Base-by-base conservation (phyloP, 2,113 vertebrate species). In the Microcebus griseorufus region DNA sequence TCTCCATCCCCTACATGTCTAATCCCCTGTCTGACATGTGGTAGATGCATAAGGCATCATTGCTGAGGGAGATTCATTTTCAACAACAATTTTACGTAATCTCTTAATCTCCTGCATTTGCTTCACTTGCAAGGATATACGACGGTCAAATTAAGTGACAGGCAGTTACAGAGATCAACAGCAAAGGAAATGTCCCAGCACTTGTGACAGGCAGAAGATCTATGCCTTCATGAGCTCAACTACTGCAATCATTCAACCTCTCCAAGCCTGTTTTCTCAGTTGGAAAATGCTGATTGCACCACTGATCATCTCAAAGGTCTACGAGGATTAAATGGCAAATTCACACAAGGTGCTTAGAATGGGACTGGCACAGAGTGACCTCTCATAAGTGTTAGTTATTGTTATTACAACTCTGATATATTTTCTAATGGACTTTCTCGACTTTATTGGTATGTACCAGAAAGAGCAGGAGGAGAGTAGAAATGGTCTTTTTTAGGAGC, bases 401-500 rank as follows among this genome's bases (percentile, higher is more conserved):
- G 81, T 80, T 78, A 89, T 73, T 67, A 76, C 10, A 86, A 72
- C 82, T 48, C 39, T 51, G 88, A 91, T 51, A 42, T 7, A 45
- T 83, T 94, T 97, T 51, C 86, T 80, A 83, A 53, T n/a, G 69
- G 48, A 25, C 45, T 76, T n/a, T 73, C 42, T 53, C 16, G 29
- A 88, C 39, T 84, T 90, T 76, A 85, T 86, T 83, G 79, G 78
- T 75, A 64, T 87, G 51, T 80, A 70, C 13, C 58, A 60, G 60
- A 88, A 76, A n/a, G 34, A 37, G 45, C 32, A 96, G 22, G 23
- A 88, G 34, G 82, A 94, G 39, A 78, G 45, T 11, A 42, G 42
- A 79, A 78, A 92, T 2, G 55, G 93, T 79, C 48, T 95, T 83
- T 95, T 83, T 84, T 53, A 93, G 53, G 17, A 81, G 64, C 25